Evolutionary conservation across 2,113 vertebrate species (phyloP).

Genomic region (Lophura nycthemera): DNA sequence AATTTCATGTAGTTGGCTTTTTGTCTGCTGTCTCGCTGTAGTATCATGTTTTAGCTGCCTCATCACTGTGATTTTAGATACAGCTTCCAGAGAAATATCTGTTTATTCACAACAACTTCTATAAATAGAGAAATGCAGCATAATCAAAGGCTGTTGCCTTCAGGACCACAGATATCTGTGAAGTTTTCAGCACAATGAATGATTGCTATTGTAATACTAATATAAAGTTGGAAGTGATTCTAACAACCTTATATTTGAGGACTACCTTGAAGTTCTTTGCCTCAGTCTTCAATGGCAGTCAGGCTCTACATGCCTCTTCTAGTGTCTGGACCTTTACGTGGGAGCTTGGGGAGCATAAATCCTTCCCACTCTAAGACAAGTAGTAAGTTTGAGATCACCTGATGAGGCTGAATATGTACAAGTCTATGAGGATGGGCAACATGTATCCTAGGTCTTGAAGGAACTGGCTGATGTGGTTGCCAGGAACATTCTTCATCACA

Average conservation of each 20-base stretch:
- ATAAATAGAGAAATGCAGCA: not conserved
- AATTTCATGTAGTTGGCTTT: not conserved
- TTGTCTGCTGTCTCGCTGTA: not conserved
- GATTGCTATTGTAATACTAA: not conserved
- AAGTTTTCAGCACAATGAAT: not conserved
- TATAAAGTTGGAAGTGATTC: not conserved
- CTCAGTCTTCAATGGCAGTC: not conserved
- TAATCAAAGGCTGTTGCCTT: not conserved
- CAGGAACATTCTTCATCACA: not conserved
- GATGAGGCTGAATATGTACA: not conserved
- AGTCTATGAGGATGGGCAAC: not conserved
- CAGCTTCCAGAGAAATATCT: not conserved
- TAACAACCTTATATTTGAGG: not conserved
- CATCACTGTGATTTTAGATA: not conserved
- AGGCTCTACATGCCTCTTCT: not conserved
- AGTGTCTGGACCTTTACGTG: not conserved
- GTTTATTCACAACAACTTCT: not conserved
- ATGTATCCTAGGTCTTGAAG: not conserved
- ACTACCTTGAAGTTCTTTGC: not conserved
- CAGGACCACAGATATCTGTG: not conserved
- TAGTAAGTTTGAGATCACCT: not conserved
- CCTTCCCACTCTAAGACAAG: not conserved
- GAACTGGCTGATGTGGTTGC: not conserved
- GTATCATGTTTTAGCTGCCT: not conserved
- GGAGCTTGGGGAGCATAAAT: not conserved